Conservation (phyloP, 2,888 invertebrate genomes). For the Dasypolia templi region DNA sequence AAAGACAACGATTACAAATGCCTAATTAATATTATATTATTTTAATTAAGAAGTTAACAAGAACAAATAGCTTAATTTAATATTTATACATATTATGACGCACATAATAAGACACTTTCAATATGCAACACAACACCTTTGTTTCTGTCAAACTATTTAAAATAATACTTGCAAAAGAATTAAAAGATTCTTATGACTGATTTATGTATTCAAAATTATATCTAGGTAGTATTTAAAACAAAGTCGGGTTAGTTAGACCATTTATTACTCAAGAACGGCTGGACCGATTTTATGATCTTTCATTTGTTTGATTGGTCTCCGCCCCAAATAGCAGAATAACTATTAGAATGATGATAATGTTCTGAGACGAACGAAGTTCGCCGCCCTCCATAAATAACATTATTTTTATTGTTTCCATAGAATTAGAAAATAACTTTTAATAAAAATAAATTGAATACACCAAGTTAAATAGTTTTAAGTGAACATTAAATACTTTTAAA, state of each 20-base stretch:
- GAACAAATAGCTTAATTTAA: slow-evolving; percentile 34
- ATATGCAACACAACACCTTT: slow-evolving; percentile 29
- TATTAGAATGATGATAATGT: too few relatives aligned
- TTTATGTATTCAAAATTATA: slow-evolving; percentile 39
- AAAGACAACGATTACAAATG: slow-evolving; percentile 25
- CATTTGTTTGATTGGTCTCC: too few relatives aligned
- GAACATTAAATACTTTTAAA: slow-evolving; percentile 41
- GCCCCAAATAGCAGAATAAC: too few relatives aligned
- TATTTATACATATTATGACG: slow-evolving; percentile 40
- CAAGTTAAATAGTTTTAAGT: slow-evolving; percentile 32
- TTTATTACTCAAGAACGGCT: too few relatives aligned
- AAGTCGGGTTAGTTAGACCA: too few relatives aligned
- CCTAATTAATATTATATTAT: slow-evolving; percentile 25
- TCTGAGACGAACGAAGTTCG: too few relatives aligned
- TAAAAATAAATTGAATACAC: slow-evolving; percentile 15
- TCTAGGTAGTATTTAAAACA: too few relatives aligned
- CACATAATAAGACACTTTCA: slow-evolving; percentile 55
- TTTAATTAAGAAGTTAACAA: slow-evolving; percentile 38
- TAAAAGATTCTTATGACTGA: slow-evolving; percentile 36
- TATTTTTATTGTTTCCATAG: slow-evolving; percentile 27
- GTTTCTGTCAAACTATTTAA: slow-evolving; percentile 17
- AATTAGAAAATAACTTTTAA: slow-evolving; percentile 17
- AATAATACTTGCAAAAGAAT: slow-evolving; percentile 40
- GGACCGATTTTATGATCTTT: too few relatives aligned
- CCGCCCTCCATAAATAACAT: slow-evolving; percentile 19